Evolutionary conservation across 2,888 invertebrate species (phyloP).

Genomic region (Drosophila pseudotakahashii): DNA sequence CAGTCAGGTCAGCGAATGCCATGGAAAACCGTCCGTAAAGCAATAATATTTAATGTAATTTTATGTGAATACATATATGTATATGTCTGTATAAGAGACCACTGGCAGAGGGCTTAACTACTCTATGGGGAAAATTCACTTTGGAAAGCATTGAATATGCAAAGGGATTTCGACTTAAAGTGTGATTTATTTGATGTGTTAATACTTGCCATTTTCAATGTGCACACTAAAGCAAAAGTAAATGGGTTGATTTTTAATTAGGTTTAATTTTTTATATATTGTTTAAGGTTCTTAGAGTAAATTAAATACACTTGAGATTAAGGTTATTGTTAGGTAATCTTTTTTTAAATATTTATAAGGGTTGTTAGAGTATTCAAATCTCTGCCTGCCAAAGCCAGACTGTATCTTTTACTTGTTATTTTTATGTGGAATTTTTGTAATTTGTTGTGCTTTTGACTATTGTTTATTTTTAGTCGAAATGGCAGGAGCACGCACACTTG

Average conservation of each 20-base stretch:
- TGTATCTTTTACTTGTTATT: conserved; percentile 2
- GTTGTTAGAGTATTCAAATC: not conserved
- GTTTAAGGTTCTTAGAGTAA: not conserved
- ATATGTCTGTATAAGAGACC: conserved; percentile 2
- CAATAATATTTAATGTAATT: conserved; percentile 55
- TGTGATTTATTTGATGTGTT: conserved; percentile 12
- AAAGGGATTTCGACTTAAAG: conserved; percentile 10
- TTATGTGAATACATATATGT: conserved; percentile 13
- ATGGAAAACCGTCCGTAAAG: conserved; percentile 7
- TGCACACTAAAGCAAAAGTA: too few species aligned
- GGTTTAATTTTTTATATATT: not conserved
- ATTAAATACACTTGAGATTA: too few species aligned
- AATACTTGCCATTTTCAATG: not conserved
- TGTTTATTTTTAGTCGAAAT: conserved; percentile 64
- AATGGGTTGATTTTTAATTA: not conserved
- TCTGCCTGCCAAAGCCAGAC: not conserved
- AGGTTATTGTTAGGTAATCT: too few species aligned
- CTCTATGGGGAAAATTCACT: conserved; percentile 16
- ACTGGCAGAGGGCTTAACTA: conserved; percentile 11
- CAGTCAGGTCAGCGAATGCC: conserved; percentile 7
- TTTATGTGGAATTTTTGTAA: conserved; percentile 13
- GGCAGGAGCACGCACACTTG: conserved; percentile 39
- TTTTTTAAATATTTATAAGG: too few species aligned
- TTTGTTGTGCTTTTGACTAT: conserved; percentile 33
- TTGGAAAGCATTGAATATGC: conserved; percentile 5